Conservation (phyloP, 1,140 invertebrate species). For the Macrobrachium rosenbergii region DNA sequence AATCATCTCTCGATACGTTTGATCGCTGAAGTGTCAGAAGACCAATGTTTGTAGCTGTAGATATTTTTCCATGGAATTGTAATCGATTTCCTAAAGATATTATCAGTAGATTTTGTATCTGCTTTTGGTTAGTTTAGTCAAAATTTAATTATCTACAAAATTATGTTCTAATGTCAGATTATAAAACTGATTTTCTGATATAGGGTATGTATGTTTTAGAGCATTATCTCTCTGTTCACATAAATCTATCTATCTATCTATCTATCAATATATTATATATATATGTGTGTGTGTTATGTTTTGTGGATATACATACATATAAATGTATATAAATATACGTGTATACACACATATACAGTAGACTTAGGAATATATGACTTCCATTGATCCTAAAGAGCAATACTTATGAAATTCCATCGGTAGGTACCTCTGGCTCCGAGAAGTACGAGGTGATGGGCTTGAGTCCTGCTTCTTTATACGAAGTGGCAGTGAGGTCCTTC, state of each 20-base stretch:
- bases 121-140: too few relatives aligned
- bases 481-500: constrained; percentile 60
- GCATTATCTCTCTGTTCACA: neutral
- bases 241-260: neutral
- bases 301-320: neutral
- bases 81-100: too few relatives aligned
- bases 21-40: too few relatives aligned
- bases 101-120: too few relatives aligned
- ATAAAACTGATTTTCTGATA: too few relatives aligned
- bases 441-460: constrained; percentile 51
- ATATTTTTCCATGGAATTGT: too few relatives aligned
- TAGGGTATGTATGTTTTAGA: too few relatives aligned
- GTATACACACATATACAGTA: neutral
- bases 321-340: neutral
- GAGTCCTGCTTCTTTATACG: constrained; percentile 53
- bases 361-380: neutral
- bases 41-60: too few relatives aligned
- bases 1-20: too few relatives aligned
- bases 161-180: too few relatives aligned
- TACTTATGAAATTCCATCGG: neutral
- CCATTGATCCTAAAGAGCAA: neutral
- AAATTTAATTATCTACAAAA: too few relatives aligned
- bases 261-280: neutral
- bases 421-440: constrained; percentile 25
- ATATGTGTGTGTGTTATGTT: too few relatives aligned